Evolutionary conservation across 2,888 invertebrate species (phyloP).

Genomic region (Cheilosia urbana): DNA sequence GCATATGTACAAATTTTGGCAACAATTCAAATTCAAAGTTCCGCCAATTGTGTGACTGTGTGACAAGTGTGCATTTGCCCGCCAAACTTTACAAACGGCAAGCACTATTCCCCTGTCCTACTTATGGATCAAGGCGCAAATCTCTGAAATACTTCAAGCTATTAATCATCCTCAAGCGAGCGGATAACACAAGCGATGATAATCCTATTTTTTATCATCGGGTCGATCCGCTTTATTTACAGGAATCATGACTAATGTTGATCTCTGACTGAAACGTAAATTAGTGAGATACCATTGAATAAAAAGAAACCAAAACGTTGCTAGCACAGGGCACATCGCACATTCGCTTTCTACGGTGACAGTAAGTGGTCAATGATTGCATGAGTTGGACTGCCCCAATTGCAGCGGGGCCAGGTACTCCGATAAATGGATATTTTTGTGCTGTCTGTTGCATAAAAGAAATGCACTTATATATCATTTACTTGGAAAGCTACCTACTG

Average conservation of each 20-base stretch:
- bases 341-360: conserved; percentile 33
- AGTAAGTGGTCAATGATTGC: conserved; percentile 29
- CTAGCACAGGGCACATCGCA: conserved; percentile 8
- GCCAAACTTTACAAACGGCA: conserved; percentile 27
- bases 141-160: conserved; percentile 42
- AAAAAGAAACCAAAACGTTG: conserved; percentile 7
- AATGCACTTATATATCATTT: conserved; percentile 25
- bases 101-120: conserved; percentile 41
- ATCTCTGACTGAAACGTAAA: conserved; percentile 58
- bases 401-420: conserved; percentile 1
- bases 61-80: conserved; percentile 13
- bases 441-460: conserved; percentile 36
- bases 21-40: conserved; percentile 27
- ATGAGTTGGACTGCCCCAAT: conserved; percentile 16
- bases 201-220: conserved; percentile 31
- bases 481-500: conserved; percentile 26
- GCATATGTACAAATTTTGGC: conserved; percentile 43
- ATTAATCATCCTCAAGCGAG: conserved; percentile 62
- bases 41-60: conserved; percentile 21
- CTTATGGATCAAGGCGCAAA: conserved; percentile 64
- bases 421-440: conserved; percentile 14
- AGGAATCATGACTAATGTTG: conserved; percentile 62
- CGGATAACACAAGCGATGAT: conserved; percentile 19
- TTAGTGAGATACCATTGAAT: conserved; percentile 22
- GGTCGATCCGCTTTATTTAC: conserved; percentile 47